phyloP scores from a whole-genome alignment of 2,888 invertebrate species.

The Drosophila percnosoma region DNA sequence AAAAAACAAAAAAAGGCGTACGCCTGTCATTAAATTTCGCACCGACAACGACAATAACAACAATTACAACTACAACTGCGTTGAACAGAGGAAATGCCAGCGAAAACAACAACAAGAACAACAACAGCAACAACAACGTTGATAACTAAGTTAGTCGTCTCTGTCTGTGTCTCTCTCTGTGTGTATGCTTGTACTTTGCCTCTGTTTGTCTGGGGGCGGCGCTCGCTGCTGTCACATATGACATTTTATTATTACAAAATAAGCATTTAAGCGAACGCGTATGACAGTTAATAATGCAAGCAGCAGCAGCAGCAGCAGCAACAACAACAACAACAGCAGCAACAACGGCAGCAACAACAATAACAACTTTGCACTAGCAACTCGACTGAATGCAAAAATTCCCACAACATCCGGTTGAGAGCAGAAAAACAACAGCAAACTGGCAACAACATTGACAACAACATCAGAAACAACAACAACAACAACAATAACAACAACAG shows the following conservation, averaged over 20 bases:
- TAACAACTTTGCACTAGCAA: conserved; percentile 36
- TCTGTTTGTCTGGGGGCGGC: conserved; percentile 55
- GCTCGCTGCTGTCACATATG: conserved; percentile 67
- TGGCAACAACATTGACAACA: conserved; percentile 41
- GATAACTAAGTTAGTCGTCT: conserved; percentile 70
- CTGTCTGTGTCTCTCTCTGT: conserved; percentile 17
- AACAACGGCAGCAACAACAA: conserved; percentile 18
- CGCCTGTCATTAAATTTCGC: conserved; percentile 77
- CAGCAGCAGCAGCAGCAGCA: conserved; percentile 50
- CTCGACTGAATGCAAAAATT: conserved; percentile 75
- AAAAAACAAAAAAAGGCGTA: conserved; percentile 64
- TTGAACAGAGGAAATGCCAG: conserved; percentile 48
- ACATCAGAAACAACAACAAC: conserved; percentile 12
- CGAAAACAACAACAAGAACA: conserved; percentile 16
- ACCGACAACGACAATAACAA: conserved; percentile 50
- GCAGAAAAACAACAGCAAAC: conserved; percentile 61
- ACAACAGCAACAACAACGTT: conserved; percentile 29
- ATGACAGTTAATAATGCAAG: conserved; percentile 79
- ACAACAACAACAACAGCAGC: conserved; percentile 15
- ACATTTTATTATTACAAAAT: conserved; percentile 80
- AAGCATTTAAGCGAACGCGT: conserved; percentile 77
- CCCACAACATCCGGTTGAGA: conserved; percentile 79
- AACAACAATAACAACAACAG: conserved; percentile 28
- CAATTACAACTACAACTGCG: conserved; percentile 27
- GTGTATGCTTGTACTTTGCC: conserved; percentile 30